These are phyloP conservation scores for Laupala kohalensis DNA, from an alignment of 1,140 invertebrate species.

Conservation along the genomic window DNA sequence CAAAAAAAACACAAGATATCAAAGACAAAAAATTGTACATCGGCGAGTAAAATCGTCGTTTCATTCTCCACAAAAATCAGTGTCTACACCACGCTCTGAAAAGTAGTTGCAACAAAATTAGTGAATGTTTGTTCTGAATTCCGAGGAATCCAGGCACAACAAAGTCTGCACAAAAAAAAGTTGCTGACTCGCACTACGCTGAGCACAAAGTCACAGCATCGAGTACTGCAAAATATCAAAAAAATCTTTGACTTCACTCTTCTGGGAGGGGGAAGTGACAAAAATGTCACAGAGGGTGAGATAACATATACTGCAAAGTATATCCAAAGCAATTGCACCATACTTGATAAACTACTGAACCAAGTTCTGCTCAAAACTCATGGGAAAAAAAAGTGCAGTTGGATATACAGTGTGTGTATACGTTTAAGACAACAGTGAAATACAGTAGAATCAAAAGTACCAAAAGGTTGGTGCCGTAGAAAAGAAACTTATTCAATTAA, in stretches of 20 bases:
- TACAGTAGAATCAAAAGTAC: slow-evolving; percentile 17
- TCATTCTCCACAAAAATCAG: slow-evolving; percentile 17
- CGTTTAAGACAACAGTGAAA: slow-evolving; percentile 17
- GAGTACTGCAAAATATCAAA: slow-evolving; percentile 14
- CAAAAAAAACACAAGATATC: slow-evolving; percentile 13
- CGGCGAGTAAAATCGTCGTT: slow-evolving; percentile 11
- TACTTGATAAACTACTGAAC: slow-evolving; percentile 1
- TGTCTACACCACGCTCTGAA: slow-evolving; percentile 17
- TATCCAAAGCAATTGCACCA: slow-evolving; percentile 12
- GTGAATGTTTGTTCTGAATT: slow-evolving; percentile 6
- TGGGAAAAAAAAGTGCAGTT: slow-evolving; percentile 13
- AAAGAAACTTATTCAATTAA: slow-evolving; percentile 39
- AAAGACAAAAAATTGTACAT: slow-evolving; percentile 15
- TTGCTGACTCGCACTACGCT: slow-evolving; percentile 5
- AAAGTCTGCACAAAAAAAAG: slow-evolving; percentile 5
- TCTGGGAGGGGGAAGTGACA: background rate
- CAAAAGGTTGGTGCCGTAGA: slow-evolving; percentile 40
- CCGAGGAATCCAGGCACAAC: slow-evolving; percentile 10
- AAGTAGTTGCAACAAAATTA: slow-evolving; percentile 18
- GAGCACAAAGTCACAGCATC: slow-evolving; percentile 5
- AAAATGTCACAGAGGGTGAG: slow-evolving; percentile 12
- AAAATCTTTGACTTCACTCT: slow-evolving; percentile 8
- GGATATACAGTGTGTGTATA: slow-evolving; percentile 17
- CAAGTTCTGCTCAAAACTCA: background rate
- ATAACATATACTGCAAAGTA: slow-evolving; percentile 20